Evolutionary conservation across 1,140 invertebrate genomes (phyloP), one percentile per base, ranked within the genome.

Genomic region (Pseudomyrmex cubaensis): DNA sequence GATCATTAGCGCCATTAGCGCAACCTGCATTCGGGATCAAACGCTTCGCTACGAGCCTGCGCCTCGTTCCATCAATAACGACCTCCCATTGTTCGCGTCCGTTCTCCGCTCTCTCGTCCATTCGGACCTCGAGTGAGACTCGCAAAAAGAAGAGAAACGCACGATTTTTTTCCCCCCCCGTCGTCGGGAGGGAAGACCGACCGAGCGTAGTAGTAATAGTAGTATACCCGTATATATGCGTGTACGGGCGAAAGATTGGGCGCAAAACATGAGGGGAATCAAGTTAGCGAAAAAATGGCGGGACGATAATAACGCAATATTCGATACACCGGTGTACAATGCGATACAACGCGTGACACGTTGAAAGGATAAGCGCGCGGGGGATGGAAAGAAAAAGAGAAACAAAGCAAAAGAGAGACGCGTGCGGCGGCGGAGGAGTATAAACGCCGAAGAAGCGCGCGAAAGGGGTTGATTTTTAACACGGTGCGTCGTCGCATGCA

Each of bases 21-120:
- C 64, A 72, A 12, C 76, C 44, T 80, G 76, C 66, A 80, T 80
- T 80, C 76, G 54, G 66, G 76, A 80, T 80, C 76, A 80, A 80
- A 80, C 54, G 76, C 56, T 72, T 8, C 48, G 48, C 74, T 77
- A 70, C 76, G 35, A 54, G 44, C 15, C 35, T 35, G 35, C 50
- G 76, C 76, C 59, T 70, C 76, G 76, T 72, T 70, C 76, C 66
- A 59, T 80, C 76, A 80, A 72, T 72, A 80, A 80, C 44, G 76
- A 72, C 12, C 64, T 80, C 15, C 66, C 48, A 80, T 80, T 80
- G 76, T 80, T 80, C 66, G 66, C 44, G 54, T 78, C 13, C 17
- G 64, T 70, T 70, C 54, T 50, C 63, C 15, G 52, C 35, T 59
- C 46, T 56, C 66, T 50, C 35, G 35, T 46, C 35, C 66, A 25